Evolutionary conservation across 2,888 invertebrate species (phyloP), one percentile per base, ranked within the genome.

Genomic region (Sycophila texana): DNA sequence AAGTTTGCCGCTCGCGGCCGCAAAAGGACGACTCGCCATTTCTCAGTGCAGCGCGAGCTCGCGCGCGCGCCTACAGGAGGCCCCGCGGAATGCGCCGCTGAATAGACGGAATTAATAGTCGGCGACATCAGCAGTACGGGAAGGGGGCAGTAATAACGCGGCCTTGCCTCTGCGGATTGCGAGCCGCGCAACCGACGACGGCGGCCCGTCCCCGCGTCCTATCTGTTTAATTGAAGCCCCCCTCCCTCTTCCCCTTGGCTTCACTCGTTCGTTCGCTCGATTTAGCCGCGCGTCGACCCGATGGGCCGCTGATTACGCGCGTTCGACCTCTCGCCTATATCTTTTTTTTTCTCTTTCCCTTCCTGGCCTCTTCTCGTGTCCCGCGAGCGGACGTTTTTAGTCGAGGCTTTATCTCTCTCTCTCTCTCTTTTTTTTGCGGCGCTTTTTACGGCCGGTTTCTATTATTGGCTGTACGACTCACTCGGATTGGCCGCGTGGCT

Each of bases 211-310:
- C 68, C 2, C 26, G 26, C 26, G 58, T 58, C 58, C 67, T 74
- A 67, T 58, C 74, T 67, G 74, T 67, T 74, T 74, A 74, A 74
- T 76, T 76, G 68, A 70, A 70, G 39, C 53, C 5, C 2, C 47
- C n/a, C 22, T 58, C 66, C 13, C 10, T 20, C 47, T 16, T 53
- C 70, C 53, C 1, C 51, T 60, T n/a, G 30, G 22, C 60, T 60
- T 26, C 26, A 26, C 26, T 67, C 67, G 51, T 67, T 70, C 58
- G 57, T 39, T 55, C 30, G 70, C 39, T 70, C 70, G 70, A 70
- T 70, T 70, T 58, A 70, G 57, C 70, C 57, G 57, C 53, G 49
- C 66, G 16, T 39, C 57, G 55, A 26, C 30, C 30, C 63, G 63
- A 73, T 63, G 53, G 30, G 22, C 73, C 73, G 53, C 73, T 63